Evolutionary conservation across 2,888 invertebrate genomes (phyloP).

Genomic region (Drosophila meridiana): DNA sequence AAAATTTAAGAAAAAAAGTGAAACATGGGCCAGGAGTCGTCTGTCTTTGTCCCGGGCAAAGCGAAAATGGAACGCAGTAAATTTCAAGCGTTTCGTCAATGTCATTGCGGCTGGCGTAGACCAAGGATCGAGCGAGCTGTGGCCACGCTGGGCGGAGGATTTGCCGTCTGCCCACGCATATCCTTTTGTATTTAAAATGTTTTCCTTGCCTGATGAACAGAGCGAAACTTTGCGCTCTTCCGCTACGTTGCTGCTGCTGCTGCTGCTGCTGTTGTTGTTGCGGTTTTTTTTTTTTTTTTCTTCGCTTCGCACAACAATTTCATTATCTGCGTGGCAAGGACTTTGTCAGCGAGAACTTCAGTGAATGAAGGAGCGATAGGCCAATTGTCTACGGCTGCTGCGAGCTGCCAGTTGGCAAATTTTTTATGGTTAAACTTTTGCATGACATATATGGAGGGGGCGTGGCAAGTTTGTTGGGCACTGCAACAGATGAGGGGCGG

Average conservation of each 20-base stretch:
- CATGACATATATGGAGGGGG: constrained; percentile 21
- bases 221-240: constrained; percentile 45
- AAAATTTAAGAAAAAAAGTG: constrained; percentile 11
- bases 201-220: constrained; percentile 72
- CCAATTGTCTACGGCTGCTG: constrained; percentile 48
- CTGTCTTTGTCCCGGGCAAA: constrained; percentile 24
- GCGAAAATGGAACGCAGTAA: constrained; percentile 55
- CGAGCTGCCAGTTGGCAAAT: constrained; percentile 49
- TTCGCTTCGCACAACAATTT: constrained; percentile 69
- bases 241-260: constrained; percentile 8
- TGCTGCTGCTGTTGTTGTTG: constrained; percentile 1
- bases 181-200: constrained; percentile 81
- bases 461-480: constrained; percentile 28
- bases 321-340: constrained; percentile 68
- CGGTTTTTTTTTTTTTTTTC: constrained; percentile 15
- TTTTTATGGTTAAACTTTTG: constrained; percentile 76
- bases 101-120: constrained; percentile 61
- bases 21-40: constrained; percentile 29
- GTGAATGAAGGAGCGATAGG: constrained; percentile 51
- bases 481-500: constrained; percentile 44
- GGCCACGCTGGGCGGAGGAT: background rate
- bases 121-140: constrained; percentile 33
- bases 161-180: constrained; percentile 74
- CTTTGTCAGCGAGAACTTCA: constrained; percentile 20
- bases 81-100: constrained; percentile 80